Percentiles rank a stretch among this genome's conserved stretches.
These are phyloP conservation scores for Elymnias hypermnestra DNA, from an alignment of 1,140 invertebrate species.

Conservation along the genomic window DNA sequence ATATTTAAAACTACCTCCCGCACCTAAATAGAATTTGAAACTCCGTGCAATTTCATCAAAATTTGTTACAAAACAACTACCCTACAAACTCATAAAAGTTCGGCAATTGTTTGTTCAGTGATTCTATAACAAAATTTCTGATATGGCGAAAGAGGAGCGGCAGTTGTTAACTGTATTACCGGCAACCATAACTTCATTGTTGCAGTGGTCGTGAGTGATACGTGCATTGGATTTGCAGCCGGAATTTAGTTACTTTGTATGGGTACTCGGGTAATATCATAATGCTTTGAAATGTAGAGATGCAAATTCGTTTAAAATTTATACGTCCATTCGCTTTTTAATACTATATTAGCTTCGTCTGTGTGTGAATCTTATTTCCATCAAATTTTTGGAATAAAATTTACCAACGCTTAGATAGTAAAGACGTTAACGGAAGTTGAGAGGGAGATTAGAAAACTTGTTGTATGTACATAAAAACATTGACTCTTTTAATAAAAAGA, in stretches of 20 bases:
- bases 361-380: too few species aligned
- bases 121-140: conserved; percentile 10
- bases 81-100: conserved; percentile 4
- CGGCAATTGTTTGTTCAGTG: conserved; percentile 4
- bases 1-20: too few species aligned
- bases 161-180: conserved; percentile 15
- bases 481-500: too few species aligned
- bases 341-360: too few species aligned
- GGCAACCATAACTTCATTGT: conserved; percentile 19
- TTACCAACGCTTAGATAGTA: too few species aligned
- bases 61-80: background rate
- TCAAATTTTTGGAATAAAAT: too few species aligned
- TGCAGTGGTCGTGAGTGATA: conserved; percentile 19
- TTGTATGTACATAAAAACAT: too few species aligned
- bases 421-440: too few species aligned
- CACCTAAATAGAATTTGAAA: conserved; percentile 2
- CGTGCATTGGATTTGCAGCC: conserved; percentile 16
- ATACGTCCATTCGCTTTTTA: too few species aligned
- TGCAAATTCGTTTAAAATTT: background rate
- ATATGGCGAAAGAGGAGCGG: conserved; percentile 9
- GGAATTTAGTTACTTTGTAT: conserved; percentile 19
- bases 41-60: conserved; percentile 2
- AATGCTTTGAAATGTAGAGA: conserved; percentile 9
- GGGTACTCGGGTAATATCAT: conserved; percentile 12
- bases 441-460: too few species aligned